These are phyloP conservation scores for Allygus modestus DNA, from an alignment of 2,888 invertebrate species.

Conservation along the genomic window DNA sequence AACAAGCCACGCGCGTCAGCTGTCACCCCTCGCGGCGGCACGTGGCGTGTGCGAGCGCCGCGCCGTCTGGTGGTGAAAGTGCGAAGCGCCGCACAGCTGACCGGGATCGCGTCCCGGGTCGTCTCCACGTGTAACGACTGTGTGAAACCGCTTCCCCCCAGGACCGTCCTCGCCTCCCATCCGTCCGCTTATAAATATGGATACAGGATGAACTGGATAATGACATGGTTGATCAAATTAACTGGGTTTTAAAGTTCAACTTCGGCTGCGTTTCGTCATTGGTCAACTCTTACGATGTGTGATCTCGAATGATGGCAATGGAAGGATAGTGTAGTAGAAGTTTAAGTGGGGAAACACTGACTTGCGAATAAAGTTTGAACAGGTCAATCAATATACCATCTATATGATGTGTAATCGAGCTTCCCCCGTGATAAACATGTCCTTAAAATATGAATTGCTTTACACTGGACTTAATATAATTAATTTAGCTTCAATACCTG, in stretches of 20 bases:
- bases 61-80: slow-evolving; percentile 12
- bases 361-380: too few relatives aligned
- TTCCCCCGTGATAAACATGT: too few relatives aligned
- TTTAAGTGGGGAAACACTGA: too few relatives aligned
- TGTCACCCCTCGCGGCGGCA: background rate
- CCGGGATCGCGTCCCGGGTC: background rate
- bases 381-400: too few relatives aligned
- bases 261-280: background rate
- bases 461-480: too few relatives aligned
- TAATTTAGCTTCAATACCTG: too few relatives aligned
- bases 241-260: background rate
- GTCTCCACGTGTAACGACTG: slow-evolving; percentile 1
- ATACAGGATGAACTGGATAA: background rate
- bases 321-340: too few relatives aligned
- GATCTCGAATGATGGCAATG: too few relatives aligned
- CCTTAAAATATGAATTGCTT: too few relatives aligned
- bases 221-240: background rate
- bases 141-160: background rate
- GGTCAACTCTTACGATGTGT: background rate
- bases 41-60: background rate
- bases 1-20: background rate
- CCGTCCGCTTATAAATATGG: slow-evolving; percentile 4
- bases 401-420: too few relatives aligned
- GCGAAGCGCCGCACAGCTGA: background rate
- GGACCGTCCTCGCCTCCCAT: background rate